Evolutionary conservation across 2,113 vertebrate genomes (phyloP).

Genomic region (Etheostoma spectabile): DNA sequence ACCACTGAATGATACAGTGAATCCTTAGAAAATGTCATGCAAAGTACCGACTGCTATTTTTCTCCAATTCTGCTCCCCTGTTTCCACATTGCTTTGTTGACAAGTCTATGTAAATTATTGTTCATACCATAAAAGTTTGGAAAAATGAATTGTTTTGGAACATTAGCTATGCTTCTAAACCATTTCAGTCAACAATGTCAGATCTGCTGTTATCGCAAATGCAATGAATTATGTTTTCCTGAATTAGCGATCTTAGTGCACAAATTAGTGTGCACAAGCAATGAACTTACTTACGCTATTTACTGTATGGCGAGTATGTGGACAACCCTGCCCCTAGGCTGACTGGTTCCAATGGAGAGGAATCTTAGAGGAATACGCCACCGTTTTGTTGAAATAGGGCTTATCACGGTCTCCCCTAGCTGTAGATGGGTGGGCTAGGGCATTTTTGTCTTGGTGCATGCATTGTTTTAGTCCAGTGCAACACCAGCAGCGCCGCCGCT

Average conservation of each 20-base stretch:
- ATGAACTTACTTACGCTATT: too few relatives aligned
- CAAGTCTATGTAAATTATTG: not conserved
- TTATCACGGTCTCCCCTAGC: too few relatives aligned
- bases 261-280: too few relatives aligned
- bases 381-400: too few relatives aligned
- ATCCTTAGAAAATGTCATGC: not conserved
- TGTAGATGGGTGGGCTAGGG: too few relatives aligned
- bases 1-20: not conserved
- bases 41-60: not conserved
- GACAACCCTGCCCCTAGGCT: not conserved
- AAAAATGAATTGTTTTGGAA: not conserved
- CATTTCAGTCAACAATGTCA: not conserved
- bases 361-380: not conserved
- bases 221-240: not conserved
- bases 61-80: not conserved
- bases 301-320: not conserved
- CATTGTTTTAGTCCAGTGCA: too few relatives aligned
- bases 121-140: not conserved
- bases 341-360: not conserved
- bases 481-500: too few relatives aligned
- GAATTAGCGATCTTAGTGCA: too few relatives aligned
- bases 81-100: constrained; percentile 4
- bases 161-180: not conserved
- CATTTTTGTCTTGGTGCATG: too few relatives aligned
- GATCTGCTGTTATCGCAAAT: not conserved